phyloP scores from a whole-genome alignment of 1,140 invertebrate species.

The Schlechtendalia chinensis region DNA sequence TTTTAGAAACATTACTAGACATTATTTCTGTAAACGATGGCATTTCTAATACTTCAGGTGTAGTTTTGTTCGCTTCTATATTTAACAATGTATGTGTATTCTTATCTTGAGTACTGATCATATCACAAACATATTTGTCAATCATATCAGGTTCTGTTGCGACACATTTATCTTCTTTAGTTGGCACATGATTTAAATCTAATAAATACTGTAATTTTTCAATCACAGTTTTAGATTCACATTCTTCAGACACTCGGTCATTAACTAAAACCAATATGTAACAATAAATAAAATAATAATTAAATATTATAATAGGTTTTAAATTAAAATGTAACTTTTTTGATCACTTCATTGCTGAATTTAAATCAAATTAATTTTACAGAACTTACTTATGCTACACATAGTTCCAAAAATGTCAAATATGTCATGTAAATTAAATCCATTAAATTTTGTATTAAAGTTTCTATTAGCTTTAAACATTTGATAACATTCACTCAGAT shows the following conservation, averaged over 20 bases:
- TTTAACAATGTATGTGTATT: neutral
- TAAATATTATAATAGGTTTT: neutral
- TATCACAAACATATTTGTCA: conserved; percentile 16
- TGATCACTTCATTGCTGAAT: too few relatives aligned
- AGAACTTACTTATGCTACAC: conserved; percentile 36
- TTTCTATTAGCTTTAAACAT: conserved; percentile 32
- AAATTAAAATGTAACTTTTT: too few relatives aligned
- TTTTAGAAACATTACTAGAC: conserved; percentile 5
- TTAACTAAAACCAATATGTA: conserved; percentile 26
- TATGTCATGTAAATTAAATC: conserved; percentile 33
- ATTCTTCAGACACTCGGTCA: conserved; percentile 6
- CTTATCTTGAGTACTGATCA: conserved; percentile 1
- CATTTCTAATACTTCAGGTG: neutral
- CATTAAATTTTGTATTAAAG: conserved; percentile 36
- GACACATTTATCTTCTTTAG: neutral
- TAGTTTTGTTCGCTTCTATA: neutral
- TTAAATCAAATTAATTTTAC: too few relatives aligned
- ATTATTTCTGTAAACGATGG: conserved; percentile 18
- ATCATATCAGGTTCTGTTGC: conserved; percentile 20
- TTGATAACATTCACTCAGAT: conserved; percentile 44
- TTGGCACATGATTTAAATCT: neutral
- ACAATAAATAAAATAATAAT: neutral
- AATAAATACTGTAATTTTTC: conserved; percentile 34
- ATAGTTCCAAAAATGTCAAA: conserved; percentile 39
- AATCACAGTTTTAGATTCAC: conserved; percentile 40